A percentile compares a stretch with the other conserved stretches of the same genome.
Conservation (phyloP, 2,113 vertebrate genomes). For the Romanogobio albipinnatus region DNA sequence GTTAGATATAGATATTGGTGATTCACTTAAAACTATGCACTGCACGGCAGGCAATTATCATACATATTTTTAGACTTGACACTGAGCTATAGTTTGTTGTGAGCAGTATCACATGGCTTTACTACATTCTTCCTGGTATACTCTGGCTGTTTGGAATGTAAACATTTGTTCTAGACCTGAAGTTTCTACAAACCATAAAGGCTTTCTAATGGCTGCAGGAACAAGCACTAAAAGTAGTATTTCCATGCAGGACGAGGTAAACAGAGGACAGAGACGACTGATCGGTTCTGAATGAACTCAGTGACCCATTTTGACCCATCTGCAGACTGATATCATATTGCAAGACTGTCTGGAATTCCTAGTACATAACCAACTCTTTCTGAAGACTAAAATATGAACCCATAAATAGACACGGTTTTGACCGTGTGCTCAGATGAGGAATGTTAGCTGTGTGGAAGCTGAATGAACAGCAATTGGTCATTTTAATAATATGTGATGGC, state of each 20-base stretch:
- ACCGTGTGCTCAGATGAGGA: neutral
- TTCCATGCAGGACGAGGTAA: neutral
- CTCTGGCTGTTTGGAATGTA: neutral
- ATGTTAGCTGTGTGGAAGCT: neutral
- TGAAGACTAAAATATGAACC: neutral
- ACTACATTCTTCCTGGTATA: neutral
- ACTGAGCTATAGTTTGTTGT: neutral
- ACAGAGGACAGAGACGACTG: neutral
- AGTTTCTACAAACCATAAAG: constrained; percentile 12
- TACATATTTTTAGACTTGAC: neutral
- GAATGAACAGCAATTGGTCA: neutral
- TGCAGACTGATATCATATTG: neutral
- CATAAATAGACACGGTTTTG: neutral
- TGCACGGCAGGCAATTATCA: too few relatives aligned
- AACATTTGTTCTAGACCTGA: neutral
- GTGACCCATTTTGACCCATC: neutral
- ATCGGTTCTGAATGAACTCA: constrained; percentile 5
- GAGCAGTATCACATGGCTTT: neutral
- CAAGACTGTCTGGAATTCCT: neutral
- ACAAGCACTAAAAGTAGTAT: neutral
- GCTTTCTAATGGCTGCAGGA: neutral
- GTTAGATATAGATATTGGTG: too few relatives aligned
- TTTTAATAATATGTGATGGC: neutral
- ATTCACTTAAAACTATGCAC: too few relatives aligned
- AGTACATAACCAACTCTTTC: neutral